These are phyloP conservation scores for Formica aserva DNA, from an alignment of 2,888 invertebrate species.

Conservation along the genomic window DNA sequence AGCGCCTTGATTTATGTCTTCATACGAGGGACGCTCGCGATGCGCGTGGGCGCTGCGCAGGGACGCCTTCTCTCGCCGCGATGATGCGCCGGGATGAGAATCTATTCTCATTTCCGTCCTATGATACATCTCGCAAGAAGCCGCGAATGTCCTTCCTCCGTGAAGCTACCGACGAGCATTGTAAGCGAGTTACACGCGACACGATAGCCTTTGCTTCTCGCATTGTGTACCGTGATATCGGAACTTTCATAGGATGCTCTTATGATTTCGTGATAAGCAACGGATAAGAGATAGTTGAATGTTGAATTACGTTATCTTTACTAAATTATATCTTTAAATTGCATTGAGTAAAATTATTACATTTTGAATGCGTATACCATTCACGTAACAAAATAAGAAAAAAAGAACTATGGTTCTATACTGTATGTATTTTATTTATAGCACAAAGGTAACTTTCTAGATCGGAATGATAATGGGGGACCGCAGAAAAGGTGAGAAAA, in stretches of 20 bases:
- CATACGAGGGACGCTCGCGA: constrained; percentile 81
- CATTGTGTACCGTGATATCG: background rate
- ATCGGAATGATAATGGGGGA: constrained; percentile 12
- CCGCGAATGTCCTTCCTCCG: constrained; percentile 30
- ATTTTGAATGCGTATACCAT: background rate
- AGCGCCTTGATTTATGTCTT: constrained; percentile 85
- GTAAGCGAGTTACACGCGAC: background rate
- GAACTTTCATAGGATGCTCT: background rate
- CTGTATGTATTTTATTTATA: constrained; percentile 23
- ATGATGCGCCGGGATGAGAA: constrained; percentile 7
- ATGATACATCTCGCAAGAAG: constrained; percentile 37
- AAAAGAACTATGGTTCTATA: background rate
- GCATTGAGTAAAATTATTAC: background rate
- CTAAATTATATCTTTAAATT: background rate
- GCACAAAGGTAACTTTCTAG: background rate
- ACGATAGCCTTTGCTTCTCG: background rate
- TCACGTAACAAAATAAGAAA: no score
- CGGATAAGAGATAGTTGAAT: background rate
- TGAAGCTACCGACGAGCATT: constrained; percentile 16
- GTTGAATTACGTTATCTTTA: background rate
- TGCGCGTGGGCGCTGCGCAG: constrained; percentile 74
- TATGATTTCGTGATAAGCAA: background rate
- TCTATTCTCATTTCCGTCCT: constrained; percentile 46
- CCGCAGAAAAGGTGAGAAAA: constrained; percentile 51
- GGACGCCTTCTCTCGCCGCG: constrained; percentile 45